Evolutionary conservation across 1,140 invertebrate genomes (phyloP), one percentile per base, ranked within the genome.

Genomic region (Zaprionus kolodkinae): DNA sequence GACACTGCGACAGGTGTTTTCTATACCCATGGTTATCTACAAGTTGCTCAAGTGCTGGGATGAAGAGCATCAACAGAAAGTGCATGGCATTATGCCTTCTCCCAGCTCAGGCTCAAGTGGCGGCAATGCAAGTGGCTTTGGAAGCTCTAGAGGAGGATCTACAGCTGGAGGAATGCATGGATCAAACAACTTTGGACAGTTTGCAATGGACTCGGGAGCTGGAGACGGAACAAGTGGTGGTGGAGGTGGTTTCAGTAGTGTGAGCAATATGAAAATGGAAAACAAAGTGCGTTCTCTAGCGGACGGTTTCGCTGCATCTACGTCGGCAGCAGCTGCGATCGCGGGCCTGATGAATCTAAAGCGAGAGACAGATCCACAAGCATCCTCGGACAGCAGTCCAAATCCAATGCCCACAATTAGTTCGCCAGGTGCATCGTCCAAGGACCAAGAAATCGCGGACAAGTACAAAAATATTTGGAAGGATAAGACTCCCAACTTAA

Each of bases 1-100:
- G 91, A 96, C 98, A n/a, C 94, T 98, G 63, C 97, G 98, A 90
- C 96, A 96, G 77, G 97, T 96, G 78, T 94, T 98, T 72, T 99
- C 98, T 13, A 97, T 99, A 91, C 98, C 98, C 4, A 94, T 99
- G 17, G 98, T 97, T 3, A 93, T 94, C 10, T 94, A 96, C 72
- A 94, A 96, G 3, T 93, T 97, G 7, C 94, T 97, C 6, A 94
- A 94, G 70, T 95, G 95, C 71, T 96, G 95, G 95, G 93, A 95
- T 74, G 91, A 94, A 7, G 94, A 94, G 71, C 93, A 93, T 35
- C 91, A 93, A 65, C 93, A 94, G 56, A 94, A 93, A 48, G 81
- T 93, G 61, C 93, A 94, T 13, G 85, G 85, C 0, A 60, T 12
- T 3, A 64, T 78, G 15, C 73, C 35, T 21, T 15, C 54, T 35